Percentiles rank a stretch among this genome's conserved stretches.
These are phyloP conservation scores for Actenoides hombroni DNA, from an alignment of 2,113 vertebrate genomes.

Conservation along the genomic window DNA sequence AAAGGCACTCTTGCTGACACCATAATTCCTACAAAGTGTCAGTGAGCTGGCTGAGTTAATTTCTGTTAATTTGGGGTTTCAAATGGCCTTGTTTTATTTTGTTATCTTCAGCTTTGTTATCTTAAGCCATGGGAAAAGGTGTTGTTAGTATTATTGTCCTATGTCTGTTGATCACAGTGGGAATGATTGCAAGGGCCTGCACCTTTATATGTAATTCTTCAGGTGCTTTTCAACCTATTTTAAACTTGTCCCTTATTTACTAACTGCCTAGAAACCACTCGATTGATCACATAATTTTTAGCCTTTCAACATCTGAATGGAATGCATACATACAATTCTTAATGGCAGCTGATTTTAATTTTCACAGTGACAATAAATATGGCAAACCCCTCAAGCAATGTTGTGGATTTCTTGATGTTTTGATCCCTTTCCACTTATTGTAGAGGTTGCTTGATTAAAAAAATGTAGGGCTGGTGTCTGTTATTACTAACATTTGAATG, in stretches of 20 bases:
- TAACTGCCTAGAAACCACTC: constrained; percentile 5
- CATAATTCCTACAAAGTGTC: neutral
- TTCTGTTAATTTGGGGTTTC: neutral
- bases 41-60: neutral
- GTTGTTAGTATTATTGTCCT: neutral
- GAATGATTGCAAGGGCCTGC: neutral
- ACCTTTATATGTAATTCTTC: neutral
- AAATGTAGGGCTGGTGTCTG: neutral
- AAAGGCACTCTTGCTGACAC: neutral
- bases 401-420: constrained; percentile 43
- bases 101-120: constrained; percentile 4
- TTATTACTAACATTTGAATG: constrained; percentile 2
- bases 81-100: neutral
- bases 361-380: constrained; percentile 56
- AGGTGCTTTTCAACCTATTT: constrained; percentile 23
- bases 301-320: constrained; percentile 45
- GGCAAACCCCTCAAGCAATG: constrained; percentile 7
- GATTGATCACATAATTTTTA: constrained; percentile 45
- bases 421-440: constrained; percentile 33
- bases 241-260: constrained; percentile 50
- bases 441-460: constrained; percentile 14
- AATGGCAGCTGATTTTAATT: constrained; percentile 54
- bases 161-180: neutral
- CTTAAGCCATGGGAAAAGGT: neutral
- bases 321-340: neutral